Base-by-base conservation (phyloP, 2,888 invertebrate genomes). In the Euclidia mi region DNA sequence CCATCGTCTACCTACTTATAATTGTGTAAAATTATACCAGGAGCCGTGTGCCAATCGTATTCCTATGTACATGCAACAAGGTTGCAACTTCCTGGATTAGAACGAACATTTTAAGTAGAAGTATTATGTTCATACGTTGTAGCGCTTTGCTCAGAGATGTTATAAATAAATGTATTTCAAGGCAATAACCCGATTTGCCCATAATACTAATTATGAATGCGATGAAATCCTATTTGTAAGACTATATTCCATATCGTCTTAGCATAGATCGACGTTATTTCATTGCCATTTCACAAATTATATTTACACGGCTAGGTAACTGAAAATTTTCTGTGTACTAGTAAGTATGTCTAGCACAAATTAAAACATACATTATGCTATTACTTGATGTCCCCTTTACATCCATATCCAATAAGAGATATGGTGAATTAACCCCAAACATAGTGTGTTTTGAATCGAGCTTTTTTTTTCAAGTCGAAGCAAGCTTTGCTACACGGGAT, bases 401-500 rank as follows among this genome's bases (percentile, higher is more conserved):
- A 25, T 1, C 20, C 1, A 20, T 20, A 20, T 20, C 7, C 20
- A 25, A 7, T 25, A 18, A 7, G 7, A 44, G 28, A 20, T 37
- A 35, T 35, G n/a, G 28, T n/a, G 38, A 46, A 45, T 25, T n/a
- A 38, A 46, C 4, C 10, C 14, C 12, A 2, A 15, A 2, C 18
- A 3, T 11, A 18, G 20, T 20, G 77, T 82, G 79, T 86, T 85
- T 86, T 84, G 81, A 88, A 87, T 82, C 79, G 85, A 72, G 88
- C n/a, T n/a, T n/a, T 90, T 84, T 86, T 89, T 89, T 87, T 87
- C 72, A 75, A 71, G 51, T 62, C 73, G 65, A 62, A 71, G 72
- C 76, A 82, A 76, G 83, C 78, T 83, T 80, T 71, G 76, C 80
- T 79, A 78, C 71, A 76, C 71, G 69, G 89, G 91, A 92, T 92